Evolutionary conservation across 2,888 invertebrate genomes (phyloP), one percentile per base, ranked within the genome.

Genomic region (Notodonta dromedarius): DNA sequence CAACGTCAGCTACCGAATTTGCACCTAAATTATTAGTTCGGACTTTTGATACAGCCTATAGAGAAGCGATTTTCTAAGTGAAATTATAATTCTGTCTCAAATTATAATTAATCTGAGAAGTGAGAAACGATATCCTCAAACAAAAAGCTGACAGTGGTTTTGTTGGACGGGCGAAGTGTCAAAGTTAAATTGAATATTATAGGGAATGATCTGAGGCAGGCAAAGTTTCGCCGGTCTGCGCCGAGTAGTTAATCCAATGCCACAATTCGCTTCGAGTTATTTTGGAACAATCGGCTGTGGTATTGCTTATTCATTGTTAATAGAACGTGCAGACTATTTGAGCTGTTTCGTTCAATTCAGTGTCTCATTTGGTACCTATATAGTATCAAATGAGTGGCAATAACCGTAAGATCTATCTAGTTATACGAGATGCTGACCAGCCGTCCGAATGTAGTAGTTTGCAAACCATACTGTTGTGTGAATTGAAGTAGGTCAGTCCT

Each of bases 171-270:
- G 85, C 82, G 81, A 92, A 93, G 91, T 92, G 93, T 93, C 93
- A 92, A 93, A 93, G 91, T 93, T 93, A 92, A 93, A 93, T 93
- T 93, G 93, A 93, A 93, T 93, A 92, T 93, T 93, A 91, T 87
- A 87, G 86, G 83, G 88, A 92, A 89, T 93, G 92, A 93, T 93
- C 91, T 89, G 74, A 71, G 75, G 74, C 72, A 66, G 83, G 73
- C 76, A 74, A 89, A 91, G 90, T 91, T 90, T 86, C 78, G 82
- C 79, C 81, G 84, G 84, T 83, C 84, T 80, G 78, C 78, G 82
- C 83, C 83, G 90, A 91, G 90, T 88, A 91, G 92, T 91, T 93
- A 93, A 93, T 92, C 92, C 92, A 74, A 86, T 88, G 87, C 89
- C 88, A 87, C 88, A 90, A 91, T 91, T 88, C 89, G 85, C 85